Evolutionary conservation across 2,113 vertebrate species (phyloP).

Genomic region (Rynchops niger): DNA sequence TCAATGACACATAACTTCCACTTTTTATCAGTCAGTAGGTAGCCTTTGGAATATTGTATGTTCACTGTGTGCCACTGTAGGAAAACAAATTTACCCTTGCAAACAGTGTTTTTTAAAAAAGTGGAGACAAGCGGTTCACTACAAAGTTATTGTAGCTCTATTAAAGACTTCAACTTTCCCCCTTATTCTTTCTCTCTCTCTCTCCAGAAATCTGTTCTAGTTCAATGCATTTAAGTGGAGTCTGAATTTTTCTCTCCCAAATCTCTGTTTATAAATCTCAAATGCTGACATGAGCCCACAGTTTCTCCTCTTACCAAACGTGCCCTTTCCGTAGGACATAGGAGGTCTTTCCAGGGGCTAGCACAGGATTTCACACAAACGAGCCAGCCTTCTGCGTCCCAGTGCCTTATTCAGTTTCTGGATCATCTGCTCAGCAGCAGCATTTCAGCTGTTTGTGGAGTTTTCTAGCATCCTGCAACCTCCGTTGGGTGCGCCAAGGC

Average conservation of each 20-base stretch:
- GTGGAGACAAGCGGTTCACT: neutral
- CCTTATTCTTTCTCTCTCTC: neutral
- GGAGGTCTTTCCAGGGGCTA: neutral
- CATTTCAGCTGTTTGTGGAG: neutral
- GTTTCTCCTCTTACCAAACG: neutral
- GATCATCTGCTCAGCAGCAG: neutral
- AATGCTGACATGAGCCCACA: neutral
- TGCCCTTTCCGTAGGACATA: neutral
- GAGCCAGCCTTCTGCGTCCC: neutral
- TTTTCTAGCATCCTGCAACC: neutral
- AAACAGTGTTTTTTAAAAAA: neutral
- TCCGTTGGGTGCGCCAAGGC: neutral
- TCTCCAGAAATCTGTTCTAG: neutral
- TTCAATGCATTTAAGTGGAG: neutral
- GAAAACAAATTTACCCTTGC: neutral
- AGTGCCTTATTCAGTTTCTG: neutral
- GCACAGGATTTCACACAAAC: neutral
- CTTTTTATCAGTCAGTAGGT: neutral
- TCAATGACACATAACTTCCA: neutral
- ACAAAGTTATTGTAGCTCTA: neutral
- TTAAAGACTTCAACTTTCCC: neutral
- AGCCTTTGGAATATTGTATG: neutral
- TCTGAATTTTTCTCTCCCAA: neutral
- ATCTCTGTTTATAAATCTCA: conserved; percentile 8
- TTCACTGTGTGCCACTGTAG: neutral